Percentiles rank a stretch among this genome's conserved stretches.
These are phyloP conservation scores for Eptesicus fuscus DNA, from an alignment of 2,113 vertebrate genomes.

Conservation along the genomic window DNA sequence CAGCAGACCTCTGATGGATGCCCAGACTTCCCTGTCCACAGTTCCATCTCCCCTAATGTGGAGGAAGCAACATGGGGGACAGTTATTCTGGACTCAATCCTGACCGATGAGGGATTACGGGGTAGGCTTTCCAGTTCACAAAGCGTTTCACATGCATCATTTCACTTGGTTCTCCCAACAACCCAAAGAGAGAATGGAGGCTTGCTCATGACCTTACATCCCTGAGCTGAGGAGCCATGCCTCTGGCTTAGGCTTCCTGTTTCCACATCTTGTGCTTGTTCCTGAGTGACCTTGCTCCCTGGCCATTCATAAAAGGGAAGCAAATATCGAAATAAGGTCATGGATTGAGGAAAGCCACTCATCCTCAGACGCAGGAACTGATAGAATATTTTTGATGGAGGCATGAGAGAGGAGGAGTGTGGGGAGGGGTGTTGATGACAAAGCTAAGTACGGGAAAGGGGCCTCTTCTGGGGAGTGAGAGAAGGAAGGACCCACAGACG, in stretches of 20 bases:
- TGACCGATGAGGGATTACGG: background rate
- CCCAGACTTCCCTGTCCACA: constrained; percentile 49
- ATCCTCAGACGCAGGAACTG: background rate
- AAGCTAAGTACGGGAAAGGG: background rate
- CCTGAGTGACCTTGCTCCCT: background rate
- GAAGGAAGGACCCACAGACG: background rate
- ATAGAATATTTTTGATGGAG: background rate
- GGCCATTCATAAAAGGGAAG: background rate
- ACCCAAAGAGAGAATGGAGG: background rate
- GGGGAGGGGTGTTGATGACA: background rate
- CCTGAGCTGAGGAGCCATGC: background rate
- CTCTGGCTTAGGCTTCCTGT: background rate
- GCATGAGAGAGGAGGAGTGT: background rate
- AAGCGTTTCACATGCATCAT: constrained; percentile 22
- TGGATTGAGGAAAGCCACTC: background rate
- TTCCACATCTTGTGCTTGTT: background rate
- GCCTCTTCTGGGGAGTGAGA: background rate
- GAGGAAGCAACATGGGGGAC: background rate
- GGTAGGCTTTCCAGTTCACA: constrained; percentile 25
- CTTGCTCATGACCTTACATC: background rate
- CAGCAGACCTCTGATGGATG: constrained; percentile 54
- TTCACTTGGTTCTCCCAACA: background rate
- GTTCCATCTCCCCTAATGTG: constrained; percentile 58
- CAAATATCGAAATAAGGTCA: background rate
- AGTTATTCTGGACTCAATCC: constrained; percentile 58